phyloP scores from a whole-genome alignment of 2,113 vertebrate species.

The Ammospiza caudacuta region DNA sequence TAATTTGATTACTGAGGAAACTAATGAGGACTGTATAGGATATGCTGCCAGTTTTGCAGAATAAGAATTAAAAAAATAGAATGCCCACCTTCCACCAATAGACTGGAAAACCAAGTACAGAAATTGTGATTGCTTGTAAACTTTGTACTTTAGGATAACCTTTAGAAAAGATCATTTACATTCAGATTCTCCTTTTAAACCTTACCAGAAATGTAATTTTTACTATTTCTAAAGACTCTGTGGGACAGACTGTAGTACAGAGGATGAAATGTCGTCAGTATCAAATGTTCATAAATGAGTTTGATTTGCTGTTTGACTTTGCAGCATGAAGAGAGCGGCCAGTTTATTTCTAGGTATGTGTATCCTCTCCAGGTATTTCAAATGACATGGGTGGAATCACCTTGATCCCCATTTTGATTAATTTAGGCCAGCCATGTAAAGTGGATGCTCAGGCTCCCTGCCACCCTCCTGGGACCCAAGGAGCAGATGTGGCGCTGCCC shows the following conservation, averaged over 20 bases:
- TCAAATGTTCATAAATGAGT: background rate
- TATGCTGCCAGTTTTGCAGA: background rate
- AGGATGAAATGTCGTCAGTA: background rate
- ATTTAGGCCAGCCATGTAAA: slow-evolving; percentile 71
- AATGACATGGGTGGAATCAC: slow-evolving; percentile 81
- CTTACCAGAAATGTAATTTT: background rate
- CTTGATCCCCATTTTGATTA: slow-evolving; percentile 82
- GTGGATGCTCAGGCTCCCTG: slow-evolving; percentile 58
- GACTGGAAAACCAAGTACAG: background rate
- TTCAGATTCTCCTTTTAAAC: background rate
- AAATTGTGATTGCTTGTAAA: background rate
- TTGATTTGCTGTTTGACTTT: background rate
- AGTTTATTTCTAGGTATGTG: background rate
- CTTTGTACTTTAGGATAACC: background rate
- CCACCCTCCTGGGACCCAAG: slow-evolving; percentile 16
- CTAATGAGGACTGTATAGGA: background rate
- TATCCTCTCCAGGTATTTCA: slow-evolving; percentile 74
- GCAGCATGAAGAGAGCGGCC: background rate
- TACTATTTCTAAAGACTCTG: background rate
- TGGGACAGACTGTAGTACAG: background rate
- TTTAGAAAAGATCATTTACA: background rate
- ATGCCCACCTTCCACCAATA: background rate
- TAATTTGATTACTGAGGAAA: background rate
- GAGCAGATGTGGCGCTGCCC: slow-evolving; percentile 50
- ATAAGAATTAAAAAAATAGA: background rate